A percentile compares a stretch with the other conserved stretches of the same genome.
These are phyloP conservation scores for Diabrotica undecimpunctata DNA, from an alignment of 1,140 invertebrate species.

Conservation along the genomic window DNA sequence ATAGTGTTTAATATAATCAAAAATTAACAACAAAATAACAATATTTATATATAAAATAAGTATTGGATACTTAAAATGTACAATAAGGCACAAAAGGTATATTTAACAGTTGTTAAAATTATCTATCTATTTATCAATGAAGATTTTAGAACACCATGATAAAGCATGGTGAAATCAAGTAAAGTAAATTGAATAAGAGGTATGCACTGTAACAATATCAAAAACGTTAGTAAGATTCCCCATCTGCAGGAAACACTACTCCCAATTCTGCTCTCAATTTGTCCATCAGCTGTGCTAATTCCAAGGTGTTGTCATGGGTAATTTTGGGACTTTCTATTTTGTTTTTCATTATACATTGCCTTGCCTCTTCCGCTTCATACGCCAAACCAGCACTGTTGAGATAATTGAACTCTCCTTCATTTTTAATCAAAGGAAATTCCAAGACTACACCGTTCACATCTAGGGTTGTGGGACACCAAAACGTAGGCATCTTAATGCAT, in stretches of 20 bases:
- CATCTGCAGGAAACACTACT: conserved; percentile 58
- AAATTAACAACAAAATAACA: too few relatives aligned
- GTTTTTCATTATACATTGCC: conserved; percentile 63
- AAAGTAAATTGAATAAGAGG: too few relatives aligned
- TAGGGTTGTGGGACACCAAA: conserved; percentile 50
- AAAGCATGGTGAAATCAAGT: too few relatives aligned
- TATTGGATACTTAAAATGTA: too few relatives aligned
- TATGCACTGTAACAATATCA: too few relatives aligned
- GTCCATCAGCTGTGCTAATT: conserved; percentile 64
- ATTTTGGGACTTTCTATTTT: conserved; percentile 60
- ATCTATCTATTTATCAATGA: too few relatives aligned
- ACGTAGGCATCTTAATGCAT: conserved; percentile 57
- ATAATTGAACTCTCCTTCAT: conserved; percentile 54
- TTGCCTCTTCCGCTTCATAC: conserved; percentile 71
- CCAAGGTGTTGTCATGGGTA: conserved; percentile 56
- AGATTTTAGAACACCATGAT: too few relatives aligned
- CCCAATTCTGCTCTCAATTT: conserved; percentile 64
- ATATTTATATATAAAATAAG: too few relatives aligned
- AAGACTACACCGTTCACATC: conserved; percentile 18
- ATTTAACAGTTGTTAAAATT: too few relatives aligned
- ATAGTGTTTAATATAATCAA: too few relatives aligned
- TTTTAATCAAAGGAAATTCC: conserved; percentile 22
- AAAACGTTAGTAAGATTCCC: neutral
- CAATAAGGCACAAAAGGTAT: too few relatives aligned
- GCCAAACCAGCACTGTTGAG: conserved; percentile 65